Evolutionary conservation across 2,797 vertebrate species (phyloP), one percentile per base, ranked within the genome.

Genomic region (Danio choprae): DNA sequence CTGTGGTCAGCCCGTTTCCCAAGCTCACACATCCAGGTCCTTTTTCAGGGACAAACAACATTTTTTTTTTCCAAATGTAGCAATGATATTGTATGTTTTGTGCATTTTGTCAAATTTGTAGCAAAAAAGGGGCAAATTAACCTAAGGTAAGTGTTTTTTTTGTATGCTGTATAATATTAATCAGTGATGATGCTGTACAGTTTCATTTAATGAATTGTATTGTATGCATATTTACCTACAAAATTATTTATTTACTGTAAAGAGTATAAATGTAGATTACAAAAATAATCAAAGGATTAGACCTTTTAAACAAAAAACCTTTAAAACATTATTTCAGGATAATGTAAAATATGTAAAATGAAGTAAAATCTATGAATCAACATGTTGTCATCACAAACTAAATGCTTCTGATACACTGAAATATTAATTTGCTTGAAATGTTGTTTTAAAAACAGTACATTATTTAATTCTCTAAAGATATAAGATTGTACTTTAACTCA

Each of bases 1-100:
- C 81, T 89, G 84, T 81, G 83, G 84, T 86, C 87, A 89, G 84
- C 85, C 85, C 65, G 86, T 86, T 88, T 82, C 79, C 56, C 18
- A 16, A 46, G 51, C 74, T 72, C 46, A 22, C 71, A 74, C 70
- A 81, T 53, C 77, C 71, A 71, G 82, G 77, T 70, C 41, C 74
- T 71, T 81, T 83, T 46, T 76, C 18, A 51, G 55, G 46, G 62
- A 83, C 81, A 85, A 70, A 77, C 76, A 60, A 63, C 44, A 16
- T 44, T 10, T 18, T 68, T 68, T 72, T 75, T 60, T 81, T 71
- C 3, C 75, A 81, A 81, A 84, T 77, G 80, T 70, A 84, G 80
- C 74, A 59, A 84, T 87, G 77, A 20, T 63, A 77, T 77, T 65
- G 29, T 11, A 69, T 44, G 20, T 77, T 71, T 78, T 82, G 48